Evolutionary conservation across 2,797 vertebrate genomes (phyloP).

Genomic region (Limnodromus scolopaceus): DNA sequence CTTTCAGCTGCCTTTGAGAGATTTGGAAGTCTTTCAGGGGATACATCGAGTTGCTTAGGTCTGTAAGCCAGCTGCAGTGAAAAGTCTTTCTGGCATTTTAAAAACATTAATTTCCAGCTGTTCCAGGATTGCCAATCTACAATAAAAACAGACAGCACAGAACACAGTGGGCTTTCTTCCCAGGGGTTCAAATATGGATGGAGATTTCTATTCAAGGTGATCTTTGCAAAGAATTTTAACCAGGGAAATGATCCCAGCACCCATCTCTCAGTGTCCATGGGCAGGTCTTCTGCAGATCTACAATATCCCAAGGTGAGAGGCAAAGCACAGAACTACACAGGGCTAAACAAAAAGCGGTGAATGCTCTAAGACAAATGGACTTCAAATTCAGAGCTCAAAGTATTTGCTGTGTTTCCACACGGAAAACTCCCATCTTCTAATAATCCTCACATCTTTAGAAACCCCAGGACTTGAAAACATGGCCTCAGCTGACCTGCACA

Average conservation of each 20-base stretch:
- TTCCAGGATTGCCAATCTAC: background rate
- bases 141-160: background rate
- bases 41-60: background rate
- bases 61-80: background rate
- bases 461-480: background rate
- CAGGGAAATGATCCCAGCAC: background rate
- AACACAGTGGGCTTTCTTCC: background rate
- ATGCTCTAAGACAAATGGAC: background rate
- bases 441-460: background rate
- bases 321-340: background rate
- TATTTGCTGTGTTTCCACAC: background rate
- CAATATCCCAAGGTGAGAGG: background rate
- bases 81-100: background rate
- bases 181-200: background rate
- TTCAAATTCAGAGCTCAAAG: background rate
- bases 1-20: background rate
- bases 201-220: background rate
- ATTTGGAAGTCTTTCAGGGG: slow-evolving; percentile 4
- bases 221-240: background rate
- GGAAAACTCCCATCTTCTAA: background rate
- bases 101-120: background rate
- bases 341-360: background rate
- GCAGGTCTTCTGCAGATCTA: background rate
- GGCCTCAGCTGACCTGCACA: background rate
- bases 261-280: background rate